These are phyloP conservation scores for Triplophysa siluroides DNA, from an alignment of 2,113 vertebrate species.

Conservation along the genomic window DNA sequence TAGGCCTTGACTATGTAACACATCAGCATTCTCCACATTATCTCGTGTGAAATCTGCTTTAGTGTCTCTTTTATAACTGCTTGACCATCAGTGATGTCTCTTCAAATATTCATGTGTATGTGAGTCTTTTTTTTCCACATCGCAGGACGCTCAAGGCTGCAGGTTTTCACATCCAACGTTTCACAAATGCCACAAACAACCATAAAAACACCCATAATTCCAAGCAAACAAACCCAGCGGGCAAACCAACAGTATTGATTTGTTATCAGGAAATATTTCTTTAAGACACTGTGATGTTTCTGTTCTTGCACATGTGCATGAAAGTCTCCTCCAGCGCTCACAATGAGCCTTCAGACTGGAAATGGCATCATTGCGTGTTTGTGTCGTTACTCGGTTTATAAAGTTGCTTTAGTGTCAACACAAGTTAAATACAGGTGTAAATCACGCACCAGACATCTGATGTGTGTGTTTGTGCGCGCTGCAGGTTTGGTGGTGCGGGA, in stretches of 20 bases:
- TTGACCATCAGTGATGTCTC: constrained; percentile 20
- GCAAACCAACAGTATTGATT: constrained; percentile 3
- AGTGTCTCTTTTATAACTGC: background rate
- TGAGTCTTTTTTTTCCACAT: background rate
- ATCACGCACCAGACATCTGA: background rate
- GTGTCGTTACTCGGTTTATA: too few species aligned
- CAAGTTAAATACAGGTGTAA: too few species aligned
- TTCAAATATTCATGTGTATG: constrained; percentile 20
- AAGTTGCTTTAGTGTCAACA: too few species aligned
- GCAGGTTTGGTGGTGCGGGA: constrained; percentile 93
- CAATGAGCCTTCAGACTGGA: too few species aligned
- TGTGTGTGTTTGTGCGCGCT: constrained; percentile 8
- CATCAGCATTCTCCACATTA: background rate
- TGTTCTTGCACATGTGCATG: constrained; percentile 5
- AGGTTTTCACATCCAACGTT: background rate
- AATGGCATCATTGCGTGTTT: too few species aligned
- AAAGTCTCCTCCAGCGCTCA: too few species aligned
- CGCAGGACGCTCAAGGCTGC: background rate
- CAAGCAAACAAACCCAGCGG: constrained; percentile 13
- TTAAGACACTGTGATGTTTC: background rate
- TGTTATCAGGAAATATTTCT: background rate
- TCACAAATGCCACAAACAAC: constrained; percentile 16
- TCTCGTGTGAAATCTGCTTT: background rate
- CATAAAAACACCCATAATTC: background rate
- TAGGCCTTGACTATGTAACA: background rate